These are phyloP conservation scores for Xenopus tropicalis DNA, from an alignment of 2,113 vertebrate genomes.

Conservation along the genomic window DNA sequence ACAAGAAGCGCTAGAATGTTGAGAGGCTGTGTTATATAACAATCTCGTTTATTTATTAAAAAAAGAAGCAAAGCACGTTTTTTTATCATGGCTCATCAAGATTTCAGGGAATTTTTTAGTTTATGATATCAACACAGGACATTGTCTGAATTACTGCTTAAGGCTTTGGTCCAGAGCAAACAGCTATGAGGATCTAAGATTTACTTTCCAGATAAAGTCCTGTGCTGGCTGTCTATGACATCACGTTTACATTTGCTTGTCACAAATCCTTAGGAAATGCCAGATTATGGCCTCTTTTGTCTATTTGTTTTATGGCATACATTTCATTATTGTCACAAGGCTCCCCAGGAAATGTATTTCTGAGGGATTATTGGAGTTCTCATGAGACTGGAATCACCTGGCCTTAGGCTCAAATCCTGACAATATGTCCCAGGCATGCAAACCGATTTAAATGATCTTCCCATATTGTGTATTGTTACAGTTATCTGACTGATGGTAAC, in stretches of 20 bases:
- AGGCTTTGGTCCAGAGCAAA: slow-evolving; percentile 12
- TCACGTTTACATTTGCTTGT: slow-evolving; percentile 38
- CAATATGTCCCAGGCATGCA: slow-evolving; percentile 35
- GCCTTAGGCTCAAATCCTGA: slow-evolving; percentile 36
- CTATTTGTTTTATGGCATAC: slow-evolving; percentile 36
- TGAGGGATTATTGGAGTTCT: slow-evolving; percentile 39
- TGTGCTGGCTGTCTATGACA: slow-evolving; percentile 23
- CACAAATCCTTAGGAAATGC: slow-evolving; percentile 41
- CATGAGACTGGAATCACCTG: slow-evolving; percentile 42
- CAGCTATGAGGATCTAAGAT: slow-evolving; percentile 14
- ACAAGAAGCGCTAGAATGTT: too few relatives aligned
- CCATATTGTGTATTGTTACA: slow-evolving; percentile 27
- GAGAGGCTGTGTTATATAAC: too few relatives aligned
- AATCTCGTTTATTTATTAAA: too few relatives aligned
- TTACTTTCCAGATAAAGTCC: slow-evolving; percentile 11
- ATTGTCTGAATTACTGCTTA: slow-evolving; percentile 23
- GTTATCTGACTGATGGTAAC: slow-evolving; percentile 20
- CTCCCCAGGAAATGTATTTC: slow-evolving; percentile 44
- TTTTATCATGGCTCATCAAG: slow-evolving; percentile 25
- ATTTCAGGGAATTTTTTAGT: slow-evolving; percentile 17
- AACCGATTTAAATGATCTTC: slow-evolving; percentile 38
- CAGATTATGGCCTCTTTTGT: slow-evolving; percentile 42
- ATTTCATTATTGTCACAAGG: slow-evolving; percentile 42
- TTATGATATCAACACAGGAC: slow-evolving; percentile 23
- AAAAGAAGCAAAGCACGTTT: too few relatives aligned